Evolutionary conservation across 2,888 invertebrate species (phyloP), one percentile per base, ranked within the genome.

Genomic region (Liopterus haemorrhoidalis): DNA sequence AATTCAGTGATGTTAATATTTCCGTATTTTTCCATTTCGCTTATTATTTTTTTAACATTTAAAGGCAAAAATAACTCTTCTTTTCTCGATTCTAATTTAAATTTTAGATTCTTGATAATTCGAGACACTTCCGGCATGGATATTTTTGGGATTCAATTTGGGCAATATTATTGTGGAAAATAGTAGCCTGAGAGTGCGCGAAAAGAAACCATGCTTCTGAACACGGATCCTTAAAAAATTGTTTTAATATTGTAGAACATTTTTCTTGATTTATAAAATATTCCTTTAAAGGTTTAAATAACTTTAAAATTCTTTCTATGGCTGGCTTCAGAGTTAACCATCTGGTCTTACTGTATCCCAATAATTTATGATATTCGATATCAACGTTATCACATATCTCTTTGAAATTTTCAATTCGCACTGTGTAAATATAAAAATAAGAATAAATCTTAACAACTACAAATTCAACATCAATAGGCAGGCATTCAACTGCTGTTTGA

Each of bases 261-360:
- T 22, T 22, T 22, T 22, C 22, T 22, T 22, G 22, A 8, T 22
- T 22, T 22, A 22, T 6, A 8, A 22, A 22, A 22, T 22, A 22
- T 22, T 22, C 22, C 22, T 22, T 22, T 22, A 22, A 22, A 22
- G 22, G 22, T 22, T 22, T 22, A 22, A 22, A 22, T 22, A 22
- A 22, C 22, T 22, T 22, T 22, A 22, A 22, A 22, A 22, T 22
- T 22, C 6, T 22, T 22, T 22, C 22, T 22, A 22, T 6, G 5
- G 22, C 22, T 22, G 22, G 22, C 22, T 22, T 22, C 5, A 22
- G 22, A 22, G 22, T 22, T 22, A 22, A 22, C 22, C 22, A 22
- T 22, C 22, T 22, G 22, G 22, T 22, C 22, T 22, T 22, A 22
- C 22, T 22, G 22, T 22, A 8, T 22, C 22, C 22, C 22, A 22